Conservation (phyloP, 1,140 invertebrate species). For the Drosophila auraria region DNA sequence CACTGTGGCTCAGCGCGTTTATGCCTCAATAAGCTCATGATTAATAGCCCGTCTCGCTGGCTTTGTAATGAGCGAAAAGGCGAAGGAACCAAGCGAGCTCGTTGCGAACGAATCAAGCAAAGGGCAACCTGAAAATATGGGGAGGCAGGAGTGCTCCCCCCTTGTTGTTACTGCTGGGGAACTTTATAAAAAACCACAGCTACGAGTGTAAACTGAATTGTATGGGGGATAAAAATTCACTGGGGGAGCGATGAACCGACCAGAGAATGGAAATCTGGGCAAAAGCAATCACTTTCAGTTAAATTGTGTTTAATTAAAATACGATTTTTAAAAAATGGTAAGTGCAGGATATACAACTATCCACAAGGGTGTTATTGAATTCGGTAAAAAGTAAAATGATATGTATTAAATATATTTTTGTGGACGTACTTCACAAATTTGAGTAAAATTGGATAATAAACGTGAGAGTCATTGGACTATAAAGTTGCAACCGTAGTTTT, state of each 20-base stretch:
- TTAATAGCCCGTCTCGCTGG: slow-evolving; percentile 73
- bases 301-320: slow-evolving; percentile 3
- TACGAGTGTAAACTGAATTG: slow-evolving; percentile 21
- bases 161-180: neutral
- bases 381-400: too few species aligned
- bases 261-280: neutral
- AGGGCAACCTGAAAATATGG: slow-evolving; percentile 18
- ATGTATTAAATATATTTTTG: too few species aligned
- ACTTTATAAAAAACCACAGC: slow-evolving; percentile 46
- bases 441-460: too few species aligned
- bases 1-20: slow-evolving; percentile 71
- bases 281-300: neutral
- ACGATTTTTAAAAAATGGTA: neutral
- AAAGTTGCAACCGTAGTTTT: too few species aligned
- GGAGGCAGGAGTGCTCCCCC: neutral
- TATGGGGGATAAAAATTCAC: slow-evolving; percentile 19
- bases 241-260: slow-evolving; percentile 6
- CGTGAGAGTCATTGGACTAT: too few species aligned
- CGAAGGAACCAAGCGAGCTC: slow-evolving; percentile 39
- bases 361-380: too few species aligned
- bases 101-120: slow-evolving; percentile 32
- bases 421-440: too few species aligned
- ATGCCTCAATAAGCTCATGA: slow-evolving; percentile 82
- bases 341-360: neutral
- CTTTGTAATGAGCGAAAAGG: slow-evolving; percentile 75